Base-by-base conservation (phyloP, 1,140 invertebrate genomes). In the Polypedilum vanderplanki region DNA sequence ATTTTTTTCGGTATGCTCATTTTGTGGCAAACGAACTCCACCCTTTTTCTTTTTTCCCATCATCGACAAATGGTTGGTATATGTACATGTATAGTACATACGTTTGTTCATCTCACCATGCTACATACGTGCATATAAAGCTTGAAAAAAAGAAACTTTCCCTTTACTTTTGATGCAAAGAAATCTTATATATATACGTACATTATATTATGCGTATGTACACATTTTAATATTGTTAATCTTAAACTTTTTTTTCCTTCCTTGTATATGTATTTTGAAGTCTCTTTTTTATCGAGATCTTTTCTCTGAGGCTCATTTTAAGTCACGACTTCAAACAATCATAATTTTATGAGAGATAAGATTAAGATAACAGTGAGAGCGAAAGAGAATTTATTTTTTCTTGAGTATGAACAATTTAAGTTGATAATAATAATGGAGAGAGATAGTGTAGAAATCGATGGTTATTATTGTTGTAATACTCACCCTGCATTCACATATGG, bases 1-100 rank as follows among this genome's bases (percentile, higher is more conserved):
- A 20, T 70, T 70, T 70, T 70, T 70, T 70, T 70, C 20, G 18
- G 65, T 70, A 70, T 70, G 65, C 65, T 22, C 65, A 20, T 70
- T 70, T 70, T n/a, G 9, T n/a, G 65, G 8, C 9, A 70, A 70
- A 70, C 20, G 65, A 70, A 70, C 65, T 70, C 65, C 65, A 70
- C 65, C 65, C 65, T 70, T 70, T 70, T 70, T 70, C 17, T 70
- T 70, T 70, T 22, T 70, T 70, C 20, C 65, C 65, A 70, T 70
- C 65, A 70, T 70, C 65, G 20, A 57, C 46, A 57, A 57, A 57
- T 57, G 46, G 46, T 57, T 57, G 46, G 46, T 57, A n/a, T 57
- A n/a, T 57, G 12, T 57, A 33, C 24, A n/a, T 57, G 8, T 46
- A 46, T 8, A 46, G 15, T 12, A 46, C 9, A 46, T 46, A 46